Base-by-base conservation (phyloP, 2,888 invertebrate species). In the Cynaeus angustus region DNA sequence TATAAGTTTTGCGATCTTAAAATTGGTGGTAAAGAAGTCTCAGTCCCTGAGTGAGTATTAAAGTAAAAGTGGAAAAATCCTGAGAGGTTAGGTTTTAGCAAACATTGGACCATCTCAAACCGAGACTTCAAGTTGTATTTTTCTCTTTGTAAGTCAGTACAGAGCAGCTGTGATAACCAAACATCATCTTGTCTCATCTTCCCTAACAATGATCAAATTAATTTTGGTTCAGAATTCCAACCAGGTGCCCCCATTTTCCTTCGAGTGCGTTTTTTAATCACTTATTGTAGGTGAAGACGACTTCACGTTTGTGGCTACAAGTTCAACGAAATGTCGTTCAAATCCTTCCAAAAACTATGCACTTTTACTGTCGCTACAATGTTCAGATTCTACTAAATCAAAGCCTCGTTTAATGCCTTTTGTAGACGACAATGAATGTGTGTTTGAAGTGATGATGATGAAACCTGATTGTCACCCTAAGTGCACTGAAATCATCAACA, bases 401-500 rank as follows among this genome's bases (percentile, higher is more conserved):
- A 41, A 58, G 10, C 65, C 69, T 3, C 58, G 50, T n/a, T 14
- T 69, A 14, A n/a, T 58, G 28, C 4, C 26, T 4, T 37, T 10
- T 2, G 16, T 3, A n/a, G 30, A 38, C n/a, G 61, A 62, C n/a
- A 38, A 66, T 37, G 48, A 48, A 6, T 66, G 70, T 41, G 21
- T 3, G 21, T 70, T 56, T 52, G 66, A 59, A 12, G 33, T 70
- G 2, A 10, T 14, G 6, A 59, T 70, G 59, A 59, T 59, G 53
- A 30, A 7, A 1, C 61, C 66, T 0, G 55, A 45, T 12, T 70
- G 70, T 38, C 26, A 8, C 4, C 61, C 61, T 5, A 59, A 58
- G 13, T 70, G 70, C 16, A 70, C 70, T 1, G 58, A 45, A 33
- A 26, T 45, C 3, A 33, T 70, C 3, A 9, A 13, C 3, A 43